These are phyloP conservation scores for Ophion costatus DNA, from an alignment of 2,888 invertebrate genomes.

Conservation along the genomic window DNA sequence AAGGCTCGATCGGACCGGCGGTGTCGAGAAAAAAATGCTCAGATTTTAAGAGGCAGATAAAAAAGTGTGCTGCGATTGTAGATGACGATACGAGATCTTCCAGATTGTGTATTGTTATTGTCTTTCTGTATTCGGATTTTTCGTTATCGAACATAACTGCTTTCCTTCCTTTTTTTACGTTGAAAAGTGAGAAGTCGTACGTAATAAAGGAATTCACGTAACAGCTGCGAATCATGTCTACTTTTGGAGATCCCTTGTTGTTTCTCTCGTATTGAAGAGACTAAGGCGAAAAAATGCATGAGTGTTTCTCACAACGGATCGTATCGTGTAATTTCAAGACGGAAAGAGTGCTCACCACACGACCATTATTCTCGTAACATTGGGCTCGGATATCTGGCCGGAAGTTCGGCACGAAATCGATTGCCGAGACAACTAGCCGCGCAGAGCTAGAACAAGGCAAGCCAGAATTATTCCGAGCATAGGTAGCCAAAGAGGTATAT, in stretches of 20 bases:
- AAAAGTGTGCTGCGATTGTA: too few relatives aligned
- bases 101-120: too few relatives aligned
- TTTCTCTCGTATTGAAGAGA: neutral
- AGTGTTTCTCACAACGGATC: neutral
- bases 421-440: slow-evolving; percentile 23
- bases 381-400: slow-evolving; percentile 17
- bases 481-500: slow-evolving; percentile 45
- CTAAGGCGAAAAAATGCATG: neutral
- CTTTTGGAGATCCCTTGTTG: neutral
- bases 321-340: slow-evolving; percentile 5
- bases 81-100: too few relatives aligned
- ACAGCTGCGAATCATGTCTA: neutral
- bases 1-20: neutral
- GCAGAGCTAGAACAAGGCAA: slow-evolving; percentile 29
- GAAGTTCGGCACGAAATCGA: slow-evolving; percentile 46
- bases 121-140: neutral
- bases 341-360: neutral
- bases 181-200: neutral
- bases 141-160: neutral
- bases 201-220: slow-evolving; percentile 1
- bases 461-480: slow-evolving; percentile 59
- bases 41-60: neutral
- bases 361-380: slow-evolving; percentile 21
- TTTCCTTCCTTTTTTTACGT: neutral
- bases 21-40: neutral